Percentiles rank a stretch among this genome's conserved stretches.
phyloP scores from a whole-genome alignment of 2,888 invertebrate species.

The Trisateles emortualis region DNA sequence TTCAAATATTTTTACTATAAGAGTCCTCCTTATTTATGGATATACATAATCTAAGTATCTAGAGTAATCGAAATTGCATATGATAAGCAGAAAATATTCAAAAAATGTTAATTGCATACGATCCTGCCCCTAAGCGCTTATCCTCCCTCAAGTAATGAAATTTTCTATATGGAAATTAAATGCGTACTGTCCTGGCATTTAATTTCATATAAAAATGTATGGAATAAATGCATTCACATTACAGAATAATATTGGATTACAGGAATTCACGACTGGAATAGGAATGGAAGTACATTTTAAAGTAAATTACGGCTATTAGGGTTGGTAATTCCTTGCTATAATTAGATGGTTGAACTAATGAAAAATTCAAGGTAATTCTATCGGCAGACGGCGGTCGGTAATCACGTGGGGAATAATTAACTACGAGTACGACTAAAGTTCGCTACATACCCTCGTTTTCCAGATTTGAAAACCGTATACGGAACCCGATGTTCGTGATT shows the following conservation, averaged over 20 bases:
- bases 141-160: slow-evolving; percentile 26
- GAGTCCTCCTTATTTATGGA: too few species aligned
- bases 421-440: too few species aligned
- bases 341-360: slow-evolving; percentile 17
- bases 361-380: slow-evolving; percentile 45
- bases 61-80: neutral
- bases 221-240: slow-evolving; percentile 17
- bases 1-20: too few species aligned
- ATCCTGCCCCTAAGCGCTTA: slow-evolving; percentile 18
- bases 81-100: neutral
- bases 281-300: neutral
- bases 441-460: too few species aligned
- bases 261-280: neutral
- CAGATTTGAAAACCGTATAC: too few species aligned
- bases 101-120: slow-evolving; percentile 20
- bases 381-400: slow-evolving; percentile 34
- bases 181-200: slow-evolving; percentile 24
- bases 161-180: slow-evolving; percentile 41
- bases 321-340: slow-evolving; percentile 6
- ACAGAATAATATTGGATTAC: neutral
- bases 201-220: slow-evolving; percentile 20
- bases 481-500: too few species aligned
- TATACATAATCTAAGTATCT: neutral
- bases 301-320: neutral
- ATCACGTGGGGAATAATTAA: slow-evolving; percentile 44